Conservation (phyloP, 2,888 invertebrate species). For the Drosophila macrospina region DNA sequence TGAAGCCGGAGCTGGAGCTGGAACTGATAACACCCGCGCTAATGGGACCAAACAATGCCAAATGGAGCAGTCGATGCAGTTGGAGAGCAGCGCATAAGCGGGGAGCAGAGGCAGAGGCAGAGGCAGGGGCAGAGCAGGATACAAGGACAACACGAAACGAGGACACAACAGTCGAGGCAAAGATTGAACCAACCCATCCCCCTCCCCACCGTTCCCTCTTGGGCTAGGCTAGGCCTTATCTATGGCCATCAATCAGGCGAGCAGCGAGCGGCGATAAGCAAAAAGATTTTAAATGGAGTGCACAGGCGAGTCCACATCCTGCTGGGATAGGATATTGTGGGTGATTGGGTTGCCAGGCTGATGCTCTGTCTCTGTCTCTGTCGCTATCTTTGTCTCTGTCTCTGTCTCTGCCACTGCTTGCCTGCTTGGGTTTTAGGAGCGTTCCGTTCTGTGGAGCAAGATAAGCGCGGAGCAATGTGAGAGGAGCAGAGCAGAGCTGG, state of each 20-base stretch:
- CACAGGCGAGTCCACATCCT: slow-evolving; percentile 40
- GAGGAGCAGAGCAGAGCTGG: slow-evolving; percentile 17
- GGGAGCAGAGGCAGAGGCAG: neutral
- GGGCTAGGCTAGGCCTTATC: slow-evolving; percentile 83
- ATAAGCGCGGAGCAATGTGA: too few relatives aligned
- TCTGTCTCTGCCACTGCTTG: too few relatives aligned
- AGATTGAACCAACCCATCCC: slow-evolving; percentile 31
- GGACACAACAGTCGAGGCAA: slow-evolving; percentile 59
- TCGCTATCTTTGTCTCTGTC: slow-evolving; percentile 7
- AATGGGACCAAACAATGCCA: slow-evolving; percentile 84
- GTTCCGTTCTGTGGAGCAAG: slow-evolving; percentile 66
- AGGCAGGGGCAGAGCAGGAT: neutral
- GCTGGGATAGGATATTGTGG: slow-evolving; percentile 5
- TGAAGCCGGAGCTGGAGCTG: slow-evolving; percentile 61
- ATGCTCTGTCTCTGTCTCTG: too few relatives aligned
- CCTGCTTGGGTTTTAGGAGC: slow-evolving; percentile 31
- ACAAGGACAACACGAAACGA: slow-evolving; percentile 60
- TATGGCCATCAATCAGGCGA: slow-evolving; percentile 86
- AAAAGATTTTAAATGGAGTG: slow-evolving; percentile 85
- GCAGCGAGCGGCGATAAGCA: slow-evolving; percentile 84
- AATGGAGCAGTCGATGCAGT: slow-evolving; percentile 64
- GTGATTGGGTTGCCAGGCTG: slow-evolving; percentile 5
- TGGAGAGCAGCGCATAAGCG: slow-evolving; percentile 34
- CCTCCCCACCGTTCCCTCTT: slow-evolving; percentile 18
- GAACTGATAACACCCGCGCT: slow-evolving; percentile 84